A percentile compares a stretch with the other conserved stretches of the same genome.
These are phyloP conservation scores for Ernsta delagoae DNA, from an alignment of 2,888 invertebrate species.

Conservation along the genomic window DNA sequence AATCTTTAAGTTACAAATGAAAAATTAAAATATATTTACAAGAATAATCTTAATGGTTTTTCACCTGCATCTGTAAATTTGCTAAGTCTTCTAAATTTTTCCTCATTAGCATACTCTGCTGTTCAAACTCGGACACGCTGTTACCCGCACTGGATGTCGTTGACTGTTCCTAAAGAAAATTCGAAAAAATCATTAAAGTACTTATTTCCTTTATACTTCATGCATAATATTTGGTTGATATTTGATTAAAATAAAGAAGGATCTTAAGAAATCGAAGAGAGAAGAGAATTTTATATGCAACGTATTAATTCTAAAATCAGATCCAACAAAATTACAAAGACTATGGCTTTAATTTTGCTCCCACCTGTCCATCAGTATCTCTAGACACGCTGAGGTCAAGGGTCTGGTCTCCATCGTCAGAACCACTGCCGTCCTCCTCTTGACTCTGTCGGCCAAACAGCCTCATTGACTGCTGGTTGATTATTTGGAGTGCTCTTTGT, in stretches of 20 bases:
- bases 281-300: too few relatives aligned
- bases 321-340: too few relatives aligned
- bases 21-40: background rate
- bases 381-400: slow-evolving; percentile 80
- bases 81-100: slow-evolving; percentile 81
- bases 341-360: slow-evolving; percentile 2
- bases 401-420: slow-evolving; percentile 82
- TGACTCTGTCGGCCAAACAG: slow-evolving; percentile 70
- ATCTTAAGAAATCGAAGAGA: too few relatives aligned
- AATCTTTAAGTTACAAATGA: too few relatives aligned
- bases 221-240: too few relatives aligned
- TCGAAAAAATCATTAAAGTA: too few relatives aligned
- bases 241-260: too few relatives aligned
- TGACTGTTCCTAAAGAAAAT: slow-evolving; percentile 69
- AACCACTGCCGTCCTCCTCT: slow-evolving; percentile 79
- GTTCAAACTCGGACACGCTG: slow-evolving; percentile 81
- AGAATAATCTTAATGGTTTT: background rate
- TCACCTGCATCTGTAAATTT: slow-evolving; percentile 81
- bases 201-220: too few relatives aligned
- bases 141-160: slow-evolving; percentile 81
- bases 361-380: slow-evolving; percentile 80
- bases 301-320: too few relatives aligned
- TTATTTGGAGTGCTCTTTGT: slow-evolving; percentile 78
- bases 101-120: slow-evolving; percentile 78
- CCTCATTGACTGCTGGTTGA: slow-evolving; percentile 78